phyloP scores from a whole-genome alignment of 2,113 vertebrate species.

The Urocolius indicus region DNA sequence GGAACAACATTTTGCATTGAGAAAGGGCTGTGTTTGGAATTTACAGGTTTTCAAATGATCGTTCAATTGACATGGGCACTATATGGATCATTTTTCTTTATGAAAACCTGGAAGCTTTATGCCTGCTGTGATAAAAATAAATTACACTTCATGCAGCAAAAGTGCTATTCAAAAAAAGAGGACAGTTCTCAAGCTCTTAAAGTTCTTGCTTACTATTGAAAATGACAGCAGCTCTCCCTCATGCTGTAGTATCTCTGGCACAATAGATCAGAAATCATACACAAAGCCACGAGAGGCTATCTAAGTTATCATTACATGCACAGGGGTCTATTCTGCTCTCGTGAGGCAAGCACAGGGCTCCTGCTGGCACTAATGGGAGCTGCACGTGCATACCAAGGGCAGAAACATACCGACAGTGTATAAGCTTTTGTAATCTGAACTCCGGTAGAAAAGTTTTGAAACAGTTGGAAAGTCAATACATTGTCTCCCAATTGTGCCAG shows the following conservation, averaged over 20 bases:
- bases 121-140: slow-evolving; percentile 72
- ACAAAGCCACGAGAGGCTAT: slow-evolving; percentile 31
- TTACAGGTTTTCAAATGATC: slow-evolving; percentile 55
- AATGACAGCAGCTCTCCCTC: slow-evolving; percentile 63
- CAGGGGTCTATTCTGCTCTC: slow-evolving; percentile 46
- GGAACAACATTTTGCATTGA: neutral
- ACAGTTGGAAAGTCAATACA: neutral
- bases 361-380: slow-evolving; percentile 57
- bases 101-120: slow-evolving; percentile 67
- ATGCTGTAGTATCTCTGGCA: slow-evolving; percentile 57
- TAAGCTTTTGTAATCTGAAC: neutral
- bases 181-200: slow-evolving; percentile 67
- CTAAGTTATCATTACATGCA: slow-evolving; percentile 61
- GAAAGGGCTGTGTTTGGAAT: slow-evolving; percentile 39
- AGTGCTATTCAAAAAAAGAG: slow-evolving; percentile 69
- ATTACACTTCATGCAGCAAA: slow-evolving; percentile 67
- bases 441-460: slow-evolving; percentile 6
- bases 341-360: neutral
- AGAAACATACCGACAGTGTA: neutral
- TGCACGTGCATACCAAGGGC: slow-evolving; percentile 27
- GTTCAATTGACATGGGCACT: slow-evolving; percentile 21
- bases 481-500: neutral
- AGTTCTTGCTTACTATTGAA: slow-evolving; percentile 64
- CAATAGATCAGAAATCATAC: slow-evolving; percentile 66
- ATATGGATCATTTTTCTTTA: slow-evolving; percentile 66